These are phyloP conservation scores for Sebastes iracundus DNA, from an alignment of 2,797 vertebrate species.

Conservation along the genomic window DNA sequence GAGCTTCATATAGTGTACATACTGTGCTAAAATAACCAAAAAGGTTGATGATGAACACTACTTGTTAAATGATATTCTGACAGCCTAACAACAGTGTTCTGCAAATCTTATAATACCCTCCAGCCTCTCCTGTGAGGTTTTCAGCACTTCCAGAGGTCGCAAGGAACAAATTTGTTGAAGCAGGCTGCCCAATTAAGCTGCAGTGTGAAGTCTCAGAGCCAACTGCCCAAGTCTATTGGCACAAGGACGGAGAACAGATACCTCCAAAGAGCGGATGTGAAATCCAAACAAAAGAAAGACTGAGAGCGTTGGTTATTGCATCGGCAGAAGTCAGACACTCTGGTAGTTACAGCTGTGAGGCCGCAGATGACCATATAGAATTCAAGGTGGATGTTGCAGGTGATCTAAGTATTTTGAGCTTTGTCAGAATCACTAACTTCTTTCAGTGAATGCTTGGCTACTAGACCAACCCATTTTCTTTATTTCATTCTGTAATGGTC, in stretches of 20 bases:
- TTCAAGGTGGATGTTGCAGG: slow-evolving; percentile 92
- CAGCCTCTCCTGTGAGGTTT: slow-evolving; percentile 80
- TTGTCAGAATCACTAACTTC: slow-evolving; percentile 66
- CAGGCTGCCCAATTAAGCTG: slow-evolving; percentile 82
- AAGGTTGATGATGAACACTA: background rate
- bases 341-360: slow-evolving; percentile 89
- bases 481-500: background rate
- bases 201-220: slow-evolving; percentile 89
- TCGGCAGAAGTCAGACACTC: slow-evolving; percentile 82
- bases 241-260: slow-evolving; percentile 88
- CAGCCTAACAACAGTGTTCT: slow-evolving; percentile 49
- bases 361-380: slow-evolving; percentile 87
- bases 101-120: slow-evolving; percentile 48
- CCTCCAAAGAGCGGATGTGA: slow-evolving; percentile 70
- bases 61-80: slow-evolving; percentile 23
- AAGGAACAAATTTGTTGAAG: slow-evolving; percentile 81
- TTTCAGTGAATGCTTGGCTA: slow-evolving; percentile 59
- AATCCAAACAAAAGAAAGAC: slow-evolving; percentile 82
- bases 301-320: slow-evolving; percentile 83
- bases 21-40: background rate
- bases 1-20: background rate
- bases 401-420: slow-evolving; percentile 78
- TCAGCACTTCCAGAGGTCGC: slow-evolving; percentile 76
- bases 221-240: slow-evolving; percentile 83
- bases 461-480: slow-evolving; percentile 3